Conservation (phyloP, 2,888 invertebrate genomes). For the Brachyopa scutellaris region DNA sequence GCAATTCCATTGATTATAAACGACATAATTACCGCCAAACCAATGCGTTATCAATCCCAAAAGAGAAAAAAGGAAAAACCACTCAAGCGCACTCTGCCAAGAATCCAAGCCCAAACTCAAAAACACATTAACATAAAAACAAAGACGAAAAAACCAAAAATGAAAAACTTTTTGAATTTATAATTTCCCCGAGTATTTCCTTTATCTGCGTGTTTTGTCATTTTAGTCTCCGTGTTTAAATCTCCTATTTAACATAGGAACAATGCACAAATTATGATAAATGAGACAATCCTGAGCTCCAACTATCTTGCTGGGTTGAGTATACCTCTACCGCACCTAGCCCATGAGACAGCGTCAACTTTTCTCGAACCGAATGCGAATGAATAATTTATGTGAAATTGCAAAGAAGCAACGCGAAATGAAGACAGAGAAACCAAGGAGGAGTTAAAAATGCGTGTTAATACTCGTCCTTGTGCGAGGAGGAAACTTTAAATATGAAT, state of each 20-base stretch:
- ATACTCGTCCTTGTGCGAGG: constrained; percentile 34
- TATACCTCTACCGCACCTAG: neutral
- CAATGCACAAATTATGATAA: constrained; percentile 71
- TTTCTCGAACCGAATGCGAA: constrained; percentile 59
- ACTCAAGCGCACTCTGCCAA: too few species aligned
- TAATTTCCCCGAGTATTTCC: constrained; percentile 41
- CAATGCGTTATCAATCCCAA: neutral
- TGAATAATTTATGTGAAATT: constrained; percentile 71
- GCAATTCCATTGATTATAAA: neutral
- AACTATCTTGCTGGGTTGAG: constrained; percentile 26
- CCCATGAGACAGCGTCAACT: constrained; percentile 46
- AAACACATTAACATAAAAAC: constrained; percentile 26
- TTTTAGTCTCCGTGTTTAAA: constrained; percentile 54
- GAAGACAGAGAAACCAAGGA: constrained; percentile 17
- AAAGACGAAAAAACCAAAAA: constrained; percentile 24
- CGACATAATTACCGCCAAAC: neutral
- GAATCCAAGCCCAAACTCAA: neutral
- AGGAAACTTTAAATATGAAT: constrained; percentile 59
- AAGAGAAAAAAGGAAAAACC: too few species aligned
- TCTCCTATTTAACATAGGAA: constrained; percentile 61
- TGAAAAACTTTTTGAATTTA: constrained; percentile 60
- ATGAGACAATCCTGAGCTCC: constrained; percentile 59
- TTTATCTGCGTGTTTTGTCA: constrained; percentile 53
- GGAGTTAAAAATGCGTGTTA: constrained; percentile 60
- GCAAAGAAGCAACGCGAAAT: constrained; percentile 46